Percentiles rank a stretch among this genome's conserved stretches.
Evolutionary conservation across 2,797 vertebrate genomes (phyloP).

Genomic region (Manis javanica): DNA sequence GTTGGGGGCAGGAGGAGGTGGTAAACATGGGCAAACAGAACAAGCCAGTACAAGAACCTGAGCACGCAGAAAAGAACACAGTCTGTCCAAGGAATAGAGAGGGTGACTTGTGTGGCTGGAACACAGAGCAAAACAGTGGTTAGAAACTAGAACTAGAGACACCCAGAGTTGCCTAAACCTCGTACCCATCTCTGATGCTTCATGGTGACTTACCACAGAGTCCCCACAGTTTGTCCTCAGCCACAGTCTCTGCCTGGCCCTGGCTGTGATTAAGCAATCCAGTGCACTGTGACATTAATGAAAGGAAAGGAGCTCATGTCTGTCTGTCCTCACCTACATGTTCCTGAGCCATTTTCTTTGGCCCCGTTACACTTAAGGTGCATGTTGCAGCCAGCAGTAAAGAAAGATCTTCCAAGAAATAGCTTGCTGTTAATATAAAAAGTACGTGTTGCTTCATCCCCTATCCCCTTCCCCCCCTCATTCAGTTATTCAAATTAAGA

Average conservation of each 20-base stretch:
- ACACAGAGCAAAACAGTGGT: background rate
- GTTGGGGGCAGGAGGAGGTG: background rate
- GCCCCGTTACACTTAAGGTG: background rate
- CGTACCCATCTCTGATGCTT: background rate
- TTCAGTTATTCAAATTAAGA: slow-evolving; percentile 3
- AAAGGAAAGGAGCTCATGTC: background rate
- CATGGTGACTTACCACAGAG: background rate
- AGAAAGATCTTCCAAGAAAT: background rate
- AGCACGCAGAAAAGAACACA: background rate
- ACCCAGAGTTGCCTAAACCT: background rate
- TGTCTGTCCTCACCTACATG: background rate
- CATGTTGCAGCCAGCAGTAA: background rate
- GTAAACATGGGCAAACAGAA: background rate
- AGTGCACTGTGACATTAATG: background rate
- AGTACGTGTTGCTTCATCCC: background rate
- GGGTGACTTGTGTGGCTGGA: background rate
- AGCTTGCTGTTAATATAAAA: background rate
- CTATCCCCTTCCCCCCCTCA: no score
- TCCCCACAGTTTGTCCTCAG: background rate
- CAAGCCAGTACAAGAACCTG: background rate
- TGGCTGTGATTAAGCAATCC: background rate
- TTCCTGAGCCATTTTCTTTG: background rate
- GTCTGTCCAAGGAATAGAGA: background rate
- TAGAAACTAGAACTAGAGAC: background rate
- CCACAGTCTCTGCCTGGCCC: background rate